These are phyloP conservation scores for Camponotus vicinus DNA, from an alignment of 1,140 invertebrate species.

Conservation along the genomic window DNA sequence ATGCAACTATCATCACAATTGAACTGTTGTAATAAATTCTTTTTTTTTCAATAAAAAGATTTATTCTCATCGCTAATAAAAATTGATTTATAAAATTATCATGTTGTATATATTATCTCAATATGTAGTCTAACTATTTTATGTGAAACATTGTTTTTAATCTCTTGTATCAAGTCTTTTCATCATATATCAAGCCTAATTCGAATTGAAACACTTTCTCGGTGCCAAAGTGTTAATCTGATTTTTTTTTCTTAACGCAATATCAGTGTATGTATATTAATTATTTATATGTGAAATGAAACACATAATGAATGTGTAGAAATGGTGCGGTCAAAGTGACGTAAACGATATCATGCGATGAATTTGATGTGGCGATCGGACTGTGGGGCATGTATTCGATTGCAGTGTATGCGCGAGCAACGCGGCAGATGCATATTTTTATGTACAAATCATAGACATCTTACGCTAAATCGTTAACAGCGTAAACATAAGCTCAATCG, in stretches of 20 bases:
- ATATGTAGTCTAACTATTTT: background rate
- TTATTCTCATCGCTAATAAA: background rate
- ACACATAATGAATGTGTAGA: conserved; percentile 27
- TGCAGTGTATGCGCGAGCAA: conserved; percentile 23
- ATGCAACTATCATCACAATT: background rate
- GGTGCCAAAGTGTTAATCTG: conserved; percentile 13
- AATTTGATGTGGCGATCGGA: conserved; percentile 27
- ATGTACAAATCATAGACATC: conserved; percentile 3
- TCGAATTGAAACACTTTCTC: background rate
- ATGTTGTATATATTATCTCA: too few species aligned
- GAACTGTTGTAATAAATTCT: background rate
- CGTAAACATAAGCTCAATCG: background rate
- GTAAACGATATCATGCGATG: conserved; percentile 41
- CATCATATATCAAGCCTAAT: background rate
- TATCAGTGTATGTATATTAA: conserved; percentile 11
- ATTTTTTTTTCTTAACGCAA: background rate
- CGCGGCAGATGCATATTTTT: conserved; percentile 37
- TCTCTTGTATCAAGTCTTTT: background rate
- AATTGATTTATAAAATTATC: background rate
- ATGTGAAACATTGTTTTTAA: background rate
- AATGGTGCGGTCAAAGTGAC: conserved; percentile 53
- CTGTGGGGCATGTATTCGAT: background rate
- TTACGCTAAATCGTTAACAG: conserved; percentile 34
- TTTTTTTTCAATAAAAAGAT: background rate
- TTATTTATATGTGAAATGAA: background rate